Percentiles rank a stretch among this genome's conserved stretches.
phyloP scores from a whole-genome alignment of 2,797 vertebrate genomes.

The Picus viridis region DNA sequence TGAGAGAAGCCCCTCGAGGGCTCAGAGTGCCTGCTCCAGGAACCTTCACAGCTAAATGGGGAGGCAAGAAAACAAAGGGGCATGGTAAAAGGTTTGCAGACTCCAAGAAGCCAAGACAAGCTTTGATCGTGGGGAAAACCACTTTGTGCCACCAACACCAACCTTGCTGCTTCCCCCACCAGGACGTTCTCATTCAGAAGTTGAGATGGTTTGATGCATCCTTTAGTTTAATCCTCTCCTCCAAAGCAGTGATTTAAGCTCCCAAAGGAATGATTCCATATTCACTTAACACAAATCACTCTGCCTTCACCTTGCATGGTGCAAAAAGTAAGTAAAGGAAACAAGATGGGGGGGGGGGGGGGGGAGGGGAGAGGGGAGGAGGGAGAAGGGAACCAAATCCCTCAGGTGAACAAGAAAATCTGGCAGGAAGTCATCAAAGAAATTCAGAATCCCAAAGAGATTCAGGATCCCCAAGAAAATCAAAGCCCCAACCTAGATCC shows the following conservation, averaged over 20 bases:
- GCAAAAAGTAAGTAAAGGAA: neutral
- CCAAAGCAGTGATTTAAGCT: neutral
- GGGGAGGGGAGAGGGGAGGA: too few species aligned
- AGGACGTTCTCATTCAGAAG: neutral
- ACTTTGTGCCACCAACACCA: neutral
- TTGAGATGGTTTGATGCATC: neutral
- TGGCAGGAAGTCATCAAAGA: neutral
- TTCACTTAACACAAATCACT: neutral
- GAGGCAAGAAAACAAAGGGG: fast-evolving
- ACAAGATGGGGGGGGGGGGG: neutral
- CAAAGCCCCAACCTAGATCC: neutral
- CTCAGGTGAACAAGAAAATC: neutral
- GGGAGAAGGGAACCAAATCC: neutral
- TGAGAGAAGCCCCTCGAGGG: neutral
- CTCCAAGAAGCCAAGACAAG: neutral
- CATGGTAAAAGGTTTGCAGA: neutral
- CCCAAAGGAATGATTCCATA: neutral
- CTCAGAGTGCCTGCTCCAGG: neutral
- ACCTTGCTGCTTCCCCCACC: neutral
- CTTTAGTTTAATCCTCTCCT: neutral
- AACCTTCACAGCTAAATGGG: fast-evolving
- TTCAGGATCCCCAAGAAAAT: neutral
- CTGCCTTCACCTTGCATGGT: neutral
- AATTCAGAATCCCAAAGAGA: neutral
- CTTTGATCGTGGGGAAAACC: neutral